Evolutionary conservation across 23 tunicate genomes (phyloP), one percentile per base, ranked within the genome.

Genomic region (Trididemnum clinides): DNA sequence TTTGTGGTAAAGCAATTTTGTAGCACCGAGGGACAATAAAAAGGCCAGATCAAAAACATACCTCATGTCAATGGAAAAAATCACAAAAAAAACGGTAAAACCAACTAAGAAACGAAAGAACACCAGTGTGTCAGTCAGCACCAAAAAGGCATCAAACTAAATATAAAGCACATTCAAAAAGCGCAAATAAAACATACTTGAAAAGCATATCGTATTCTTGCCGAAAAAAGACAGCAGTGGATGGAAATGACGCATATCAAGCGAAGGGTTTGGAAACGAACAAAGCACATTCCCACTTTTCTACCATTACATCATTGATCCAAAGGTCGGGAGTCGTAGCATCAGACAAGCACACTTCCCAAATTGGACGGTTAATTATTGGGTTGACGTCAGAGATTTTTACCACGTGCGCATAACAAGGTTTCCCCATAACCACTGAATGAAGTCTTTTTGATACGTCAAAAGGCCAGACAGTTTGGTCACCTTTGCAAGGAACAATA

Each of bases 291-390:
- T 44, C 75, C 96, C 96, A 91, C 0, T 51, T 36, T 30, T 91
- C 96, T 0, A 91, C 96, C 19, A 91, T 28, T 2, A 86, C 21
- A 44, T 91, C 96, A 86, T 91, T 86, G 0, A 91, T 64, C 96
- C 96, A 91, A 77, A 77, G 62, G 23, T 86, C 90, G 0, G 0
- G 33, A 7, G 29, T 58, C 23, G 74, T 21, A 19, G 54, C 30
- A 58, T 91, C 87, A 50, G 87, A 86, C 31, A 91, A 57, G 59
- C 84, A 82, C 33, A 86, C 82, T 10, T 86, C 64, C 57, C 62
- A 82, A 1, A 82, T 66, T 7, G 26, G 30, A 27, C 83, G 76
- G 15, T 74, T 38, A 15, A 35, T 65, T 25, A 88, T 21, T 0
- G 27, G 7, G 2, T 59, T 25, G 39, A 54, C 44, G 2, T 37